Base-by-base conservation (phyloP, 2,797 vertebrate genomes). In the Xenops minutus region DNA sequence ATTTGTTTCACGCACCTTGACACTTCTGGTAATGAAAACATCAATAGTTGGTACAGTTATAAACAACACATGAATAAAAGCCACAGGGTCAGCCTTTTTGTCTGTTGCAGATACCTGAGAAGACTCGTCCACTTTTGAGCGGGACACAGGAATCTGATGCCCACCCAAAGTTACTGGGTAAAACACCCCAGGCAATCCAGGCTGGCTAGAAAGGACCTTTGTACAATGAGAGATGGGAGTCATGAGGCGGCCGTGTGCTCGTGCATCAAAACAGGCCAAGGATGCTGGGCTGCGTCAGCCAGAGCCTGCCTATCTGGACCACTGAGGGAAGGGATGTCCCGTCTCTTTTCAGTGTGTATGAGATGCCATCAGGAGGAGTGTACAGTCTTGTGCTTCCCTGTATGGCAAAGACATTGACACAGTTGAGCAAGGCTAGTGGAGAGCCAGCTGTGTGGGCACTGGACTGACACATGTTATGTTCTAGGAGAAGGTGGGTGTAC, bases 21-120 rank as follows among this genome's bases (percentile, higher is more conserved):
- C 86, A 85, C 44, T 92, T 85, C 22, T 80, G 68, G 49, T 93
- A 95, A 96, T 97, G 95, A 97, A 97, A 97, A 89, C 78, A n/a
- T 23, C 41, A 52, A 27, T 34, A 34, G 58, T 43, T 49, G 41
- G 77, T 12, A 52, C 58, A 46, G 56, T 36, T 87, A 69, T 44
- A 63, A 81, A 64, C 89, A 89, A 56, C 14, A 68, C 37, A 48
- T 7, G 48, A 89, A 67, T 55, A 66, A 68, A 91, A 75, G 39
- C 4, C 37, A 21, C 5, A 14, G 46, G 41, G 56, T 36, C 78
- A 64, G 37, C 18, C 8, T 48, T 67, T 85, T 56, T 51, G 5
- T 67, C 34, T 79, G 6, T 5, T 32, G 72, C 14, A 37, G 16
- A 15, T 22, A 18, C 9, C 6, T 9, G 30, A 7, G 54, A 26